phyloP scores from a whole-genome alignment of 23 tunicate species.

The Trididemnum nubilum region DNA sequence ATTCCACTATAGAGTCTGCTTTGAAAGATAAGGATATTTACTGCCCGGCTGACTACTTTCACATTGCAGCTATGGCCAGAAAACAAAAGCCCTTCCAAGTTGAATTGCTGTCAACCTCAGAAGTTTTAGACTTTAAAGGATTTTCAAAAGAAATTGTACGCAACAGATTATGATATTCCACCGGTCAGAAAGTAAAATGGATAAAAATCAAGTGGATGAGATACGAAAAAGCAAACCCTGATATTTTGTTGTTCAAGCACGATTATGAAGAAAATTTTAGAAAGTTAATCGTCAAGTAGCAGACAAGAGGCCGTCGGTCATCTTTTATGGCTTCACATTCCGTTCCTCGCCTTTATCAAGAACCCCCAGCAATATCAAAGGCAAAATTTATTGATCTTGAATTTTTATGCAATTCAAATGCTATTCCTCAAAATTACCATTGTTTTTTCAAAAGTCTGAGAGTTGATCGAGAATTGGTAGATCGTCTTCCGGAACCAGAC shows the following conservation, averaged over 20 bases:
- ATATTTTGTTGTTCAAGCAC: not conserved
- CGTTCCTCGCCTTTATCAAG: not conserved
- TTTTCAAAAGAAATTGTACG: not conserved
- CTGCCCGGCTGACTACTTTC: not conserved
- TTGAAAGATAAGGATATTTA: not conserved
- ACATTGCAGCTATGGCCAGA: slow-evolving; percentile 1
- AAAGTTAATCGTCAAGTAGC: not conserved
- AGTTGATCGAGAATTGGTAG: not conserved
- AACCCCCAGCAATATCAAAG: not conserved
- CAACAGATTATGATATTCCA: not conserved
- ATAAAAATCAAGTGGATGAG: not conserved
- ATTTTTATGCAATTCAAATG: not conserved
- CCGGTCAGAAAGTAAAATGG: slow-evolving; percentile 7
- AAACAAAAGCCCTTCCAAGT: not conserved
- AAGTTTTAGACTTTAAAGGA: not conserved
- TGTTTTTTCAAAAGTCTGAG: not conserved
- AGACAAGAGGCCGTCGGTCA: not conserved
- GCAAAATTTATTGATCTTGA: not conserved
- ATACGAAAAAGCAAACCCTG: not conserved
- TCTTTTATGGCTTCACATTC: not conserved
- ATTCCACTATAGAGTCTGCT: not conserved
- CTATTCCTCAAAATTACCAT: not conserved
- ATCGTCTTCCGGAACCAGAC: not conserved
- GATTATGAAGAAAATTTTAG: not conserved
- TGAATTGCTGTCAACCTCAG: not conserved